phyloP scores from a whole-genome alignment of 2,113 vertebrate genomes.

The Callospermophilus lateralis region DNA sequence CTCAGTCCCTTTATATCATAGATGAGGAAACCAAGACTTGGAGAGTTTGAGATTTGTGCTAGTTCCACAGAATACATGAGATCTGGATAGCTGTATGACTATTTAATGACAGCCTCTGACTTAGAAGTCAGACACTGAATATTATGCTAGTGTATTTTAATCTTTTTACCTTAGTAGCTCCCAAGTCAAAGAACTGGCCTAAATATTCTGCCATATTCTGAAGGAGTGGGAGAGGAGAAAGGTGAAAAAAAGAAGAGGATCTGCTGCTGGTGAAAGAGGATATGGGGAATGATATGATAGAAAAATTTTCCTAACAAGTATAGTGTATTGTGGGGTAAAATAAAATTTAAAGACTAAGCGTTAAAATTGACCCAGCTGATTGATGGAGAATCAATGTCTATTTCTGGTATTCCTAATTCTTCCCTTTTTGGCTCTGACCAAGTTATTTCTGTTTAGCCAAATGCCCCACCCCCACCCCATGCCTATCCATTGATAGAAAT shows the following conservation, averaged over 20 bases:
- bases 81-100: background rate
- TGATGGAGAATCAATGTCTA: background rate
- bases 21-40: background rate
- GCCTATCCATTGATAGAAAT: too few relatives aligned
- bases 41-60: background rate
- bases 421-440: background rate
- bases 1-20: background rate
- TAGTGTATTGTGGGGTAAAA: background rate
- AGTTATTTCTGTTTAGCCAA: too few relatives aligned
- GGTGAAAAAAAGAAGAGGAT: background rate
- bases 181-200: background rate
- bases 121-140: conserved; percentile 2
- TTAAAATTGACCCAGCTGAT: background rate
- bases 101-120: background rate
- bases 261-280: conserved; percentile 21
- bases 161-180: background rate
- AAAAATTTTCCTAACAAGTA: background rate
- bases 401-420: background rate
- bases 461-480: too few relatives aligned
- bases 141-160: background rate
- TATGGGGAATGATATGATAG: background rate
- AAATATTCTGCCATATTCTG: conserved; percentile 4
- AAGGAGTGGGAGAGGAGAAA: conserved; percentile 16
- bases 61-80: background rate
- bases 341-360: conserved; percentile 6